Base-by-base conservation (phyloP, 2,888 invertebrate genomes). In the Apocheima hispidaria region DNA sequence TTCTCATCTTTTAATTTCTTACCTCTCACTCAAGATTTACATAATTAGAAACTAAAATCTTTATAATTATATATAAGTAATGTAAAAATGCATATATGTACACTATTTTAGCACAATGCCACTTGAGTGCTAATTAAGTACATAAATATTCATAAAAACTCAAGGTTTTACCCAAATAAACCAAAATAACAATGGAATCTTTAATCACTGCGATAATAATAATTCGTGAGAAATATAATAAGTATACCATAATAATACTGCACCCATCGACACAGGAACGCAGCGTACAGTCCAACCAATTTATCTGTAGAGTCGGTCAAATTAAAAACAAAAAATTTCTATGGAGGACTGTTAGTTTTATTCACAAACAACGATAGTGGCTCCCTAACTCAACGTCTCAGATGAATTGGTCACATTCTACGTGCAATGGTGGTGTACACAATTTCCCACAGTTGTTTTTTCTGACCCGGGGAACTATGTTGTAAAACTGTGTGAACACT, bases 371-470 rank as follows among this genome's bases (percentile, higher is more conserved):
- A 10, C 46, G 28, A 30, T 9, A 2, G 2, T n/a, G 16, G 46
- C 46, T 18, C 46, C 10, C 10, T 4, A 12, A 46, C 18, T 30
- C 12, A 16, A 46, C 20, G 12, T 6, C 1, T n/a, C 12, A 33
- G 2, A 33, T 20, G 33, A 20, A 5, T 46, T 30, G 30, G 18
- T n/a, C 18, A 18, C 16, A 7, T 16, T 44, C 43, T 43, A 28
- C 46, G 46, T 46, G 30, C n/a, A n/a, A n/a, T 18, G 16, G 16
- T 46, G 30, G 18, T 18, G 30, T 21, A 35, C 71, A 44, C 7
- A 44, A 71, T 75, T 83, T 87, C 86, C 83, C 87, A 87, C 84
- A 81, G 78, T 82, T 78, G 82, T 87, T 86, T 86, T 86, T 82
- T 80, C 73, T 73, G 69, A 71, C 57, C 62, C 66, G 69, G 63